Base-by-base conservation (phyloP, 1,140 invertebrate species). In the Lethrus apterus region DNA sequence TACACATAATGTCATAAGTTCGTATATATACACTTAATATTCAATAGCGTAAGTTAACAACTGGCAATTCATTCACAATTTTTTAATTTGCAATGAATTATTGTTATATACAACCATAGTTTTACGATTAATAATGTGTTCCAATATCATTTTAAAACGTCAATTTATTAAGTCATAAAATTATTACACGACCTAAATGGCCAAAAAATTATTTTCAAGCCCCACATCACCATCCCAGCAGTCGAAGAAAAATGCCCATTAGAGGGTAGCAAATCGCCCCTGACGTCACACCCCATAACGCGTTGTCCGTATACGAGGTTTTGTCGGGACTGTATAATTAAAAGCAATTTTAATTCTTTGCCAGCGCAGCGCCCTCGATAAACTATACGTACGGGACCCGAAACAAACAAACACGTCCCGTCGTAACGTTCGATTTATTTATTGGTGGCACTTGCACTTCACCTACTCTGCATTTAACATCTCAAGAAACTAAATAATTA, bases 401-500 rank as follows among this genome's bases (percentile, higher is more conserved):
- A 38, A 9, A 33, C 32, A 33, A 9, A 33, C 8, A 33, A 11
- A 33, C 32, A 33, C 32, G 14, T n/a, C n/a, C n/a, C n/a, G n/a
- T n/a, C n/a, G n/a, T n/a, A n/a, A n/a, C 32, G 17, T 15, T 9
- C 32, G 51, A 52, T 53, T 53, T 53, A 54, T 54, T 54, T 54
- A 54, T 54, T 54, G 52, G 52, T 54, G 52, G 52, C 52, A 54
- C 34, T 51, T 31, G 44, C 48, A 47, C 48, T 44, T 50, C 51
- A 50, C 43, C 43, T 44, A 51, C 20, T 15, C 44, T 51, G 41
- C 45, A 54, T 44, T 54, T 54, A 54, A 54, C 52, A 51, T 54
- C 48, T 54, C 52, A 54, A 54, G 52, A 44, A 50, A 44, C 48
- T 38, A 36, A 46, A 43, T 54, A 54, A 54, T 54, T 54, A 54